Base-by-base conservation (phyloP, 2,888 invertebrate genomes). In the Euclidia mi region DNA sequence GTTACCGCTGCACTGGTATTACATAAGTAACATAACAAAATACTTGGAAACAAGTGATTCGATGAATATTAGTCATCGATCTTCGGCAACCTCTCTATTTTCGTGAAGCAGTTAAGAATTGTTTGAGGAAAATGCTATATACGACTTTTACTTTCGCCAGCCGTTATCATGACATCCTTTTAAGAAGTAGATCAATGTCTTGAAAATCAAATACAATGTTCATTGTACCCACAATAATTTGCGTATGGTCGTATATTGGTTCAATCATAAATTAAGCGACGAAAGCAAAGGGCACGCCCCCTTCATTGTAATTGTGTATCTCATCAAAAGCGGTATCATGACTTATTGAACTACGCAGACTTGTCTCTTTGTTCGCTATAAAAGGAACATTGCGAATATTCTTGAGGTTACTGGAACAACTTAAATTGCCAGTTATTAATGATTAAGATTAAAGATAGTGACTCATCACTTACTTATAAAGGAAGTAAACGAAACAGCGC, bases 391-490 rank as follows among this genome's bases (percentile, higher is more conserved):
- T 65, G 76, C 75, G 81, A 81, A 79, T 72, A 71, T 67, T 67
- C 75, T 58, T 66, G 77, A 84, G 89, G 89, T 89, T 81, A 89
- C 82, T 88, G 74, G 90, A 84, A 79, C 88, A 79, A 79, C 60
- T 58, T 59, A 74, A 78, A 77, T 72, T 66, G 63, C 68, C 59
- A 66, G 78, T 78, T 81, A 78, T 74, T 71, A 75, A 81, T 82
- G 71, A 81, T 80, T 79, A 70, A 76, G 73, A 89, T 85, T 78
- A 71, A 66, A 76, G 80, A 64, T 64, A 62, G 51, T 86, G 87
- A 88, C 77, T 87, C 84, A 83, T 80, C 71, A 70, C 61, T 75
- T 76, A 69, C 46, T 67, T 68, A 69, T 73, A 65, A 25, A 71
- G 69, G 75, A 79, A 73, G 64, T 67, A 67, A 70, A 57, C 50